These are phyloP conservation scores for Bibio marci DNA, from an alignment of 2,888 invertebrate genomes.

Conservation along the genomic window DNA sequence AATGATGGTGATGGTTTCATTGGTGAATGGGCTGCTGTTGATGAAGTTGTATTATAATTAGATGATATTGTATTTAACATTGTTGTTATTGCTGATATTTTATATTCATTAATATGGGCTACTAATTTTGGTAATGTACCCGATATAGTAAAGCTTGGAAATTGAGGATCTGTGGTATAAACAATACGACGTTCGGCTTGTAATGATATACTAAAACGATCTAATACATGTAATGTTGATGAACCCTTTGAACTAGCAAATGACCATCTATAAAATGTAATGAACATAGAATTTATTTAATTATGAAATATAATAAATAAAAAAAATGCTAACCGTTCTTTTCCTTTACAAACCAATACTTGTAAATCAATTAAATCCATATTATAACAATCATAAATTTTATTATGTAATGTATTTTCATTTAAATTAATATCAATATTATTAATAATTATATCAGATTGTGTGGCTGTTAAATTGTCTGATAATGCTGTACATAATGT, in stretches of 20 bases:
- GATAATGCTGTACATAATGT: slow-evolving; percentile 23
- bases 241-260: slow-evolving; percentile 71
- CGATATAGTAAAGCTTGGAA: slow-evolving; percentile 65
- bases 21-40: slow-evolving; percentile 8
- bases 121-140: slow-evolving; percentile 77
- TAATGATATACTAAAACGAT: slow-evolving; percentile 52
- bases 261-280: too few relatives aligned
- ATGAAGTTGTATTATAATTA: not conserved
- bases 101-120: slow-evolving; percentile 80
- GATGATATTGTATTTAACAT: slow-evolving; percentile 31
- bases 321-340: too few relatives aligned
- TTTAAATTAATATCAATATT: slow-evolving; percentile 40
- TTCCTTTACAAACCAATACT: slow-evolving; percentile 72
- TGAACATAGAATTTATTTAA: too few relatives aligned
- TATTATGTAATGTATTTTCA: slow-evolving; percentile 44
- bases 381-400: slow-evolving; percentile 59
- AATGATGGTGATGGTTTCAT: slow-evolving; percentile 1
- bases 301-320: too few relatives aligned
- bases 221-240: slow-evolving; percentile 71
- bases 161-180: slow-evolving; percentile 68
- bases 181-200: slow-evolving; percentile 67
- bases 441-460: slow-evolving; percentile 41
- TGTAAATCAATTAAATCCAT: slow-evolving; percentile 71
- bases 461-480: slow-evolving; percentile 29
- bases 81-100: slow-evolving; percentile 49